Percentiles rank a stretch among this genome's conserved stretches.
These are phyloP conservation scores for Chiridota heheva DNA, from an alignment of 35 echinoderm and acorn worm species.

Conservation along the genomic window DNA sequence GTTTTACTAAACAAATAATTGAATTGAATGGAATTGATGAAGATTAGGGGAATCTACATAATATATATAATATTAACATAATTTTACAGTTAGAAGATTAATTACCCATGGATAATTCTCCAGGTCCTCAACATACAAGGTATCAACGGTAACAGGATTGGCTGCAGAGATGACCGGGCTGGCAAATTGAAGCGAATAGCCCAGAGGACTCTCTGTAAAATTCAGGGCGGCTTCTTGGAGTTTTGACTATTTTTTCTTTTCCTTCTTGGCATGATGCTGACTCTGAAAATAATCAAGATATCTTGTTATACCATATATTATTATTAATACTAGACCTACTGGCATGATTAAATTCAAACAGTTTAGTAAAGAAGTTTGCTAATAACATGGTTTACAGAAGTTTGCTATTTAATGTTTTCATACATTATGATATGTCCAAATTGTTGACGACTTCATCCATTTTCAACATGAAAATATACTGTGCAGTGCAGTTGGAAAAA, in stretches of 20 bases:
- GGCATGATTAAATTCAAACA: conserved; percentile 35
- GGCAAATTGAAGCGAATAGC: conserved; percentile 26
- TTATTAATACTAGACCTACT: conserved; percentile 13
- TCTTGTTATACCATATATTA: not conserved
- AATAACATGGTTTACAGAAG: not conserved
- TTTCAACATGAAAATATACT: no score
- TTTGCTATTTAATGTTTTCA: not conserved
- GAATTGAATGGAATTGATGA: not conserved
- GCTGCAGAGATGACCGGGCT: conserved; percentile 45
- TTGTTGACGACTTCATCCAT: no score
- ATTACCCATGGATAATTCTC: conserved; percentile 19
- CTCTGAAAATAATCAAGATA: not conserved
- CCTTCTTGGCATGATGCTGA: conserved; percentile 7
- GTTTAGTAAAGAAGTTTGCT: conserved; percentile 1
- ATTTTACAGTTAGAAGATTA: not conserved
- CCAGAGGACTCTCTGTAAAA: conserved; percentile 74
- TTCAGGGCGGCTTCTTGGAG: conserved; percentile 44
- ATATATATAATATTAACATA: not conserved
- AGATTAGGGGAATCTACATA: not conserved
- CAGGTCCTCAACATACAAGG: conserved; percentile 30
- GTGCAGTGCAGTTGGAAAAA: no score
- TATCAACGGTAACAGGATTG: conserved; percentile 54
- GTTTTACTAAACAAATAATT: no score
- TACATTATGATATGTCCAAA: no score
- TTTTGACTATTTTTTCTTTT: conserved; percentile 22